Evolutionary conservation across 2,797 vertebrate species (phyloP).

Genomic region (Adelosebastes latens): DNA sequence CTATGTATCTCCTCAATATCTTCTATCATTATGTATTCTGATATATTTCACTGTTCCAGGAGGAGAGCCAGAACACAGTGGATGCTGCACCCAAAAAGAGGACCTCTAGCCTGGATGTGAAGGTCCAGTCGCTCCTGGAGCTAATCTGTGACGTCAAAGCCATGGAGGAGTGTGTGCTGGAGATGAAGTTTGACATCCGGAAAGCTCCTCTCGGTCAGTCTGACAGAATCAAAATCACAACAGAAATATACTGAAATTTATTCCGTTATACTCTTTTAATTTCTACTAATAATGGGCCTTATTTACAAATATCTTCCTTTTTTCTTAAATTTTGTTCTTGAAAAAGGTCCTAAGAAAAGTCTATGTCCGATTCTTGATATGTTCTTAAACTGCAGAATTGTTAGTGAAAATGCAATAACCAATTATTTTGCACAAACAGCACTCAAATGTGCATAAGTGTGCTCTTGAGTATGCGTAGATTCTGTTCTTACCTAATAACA

Average conservation of each 20-base stretch:
- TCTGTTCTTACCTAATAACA: too few species aligned
- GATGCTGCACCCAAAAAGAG: constrained; percentile 54
- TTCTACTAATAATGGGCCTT: neutral
- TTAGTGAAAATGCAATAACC: too few species aligned
- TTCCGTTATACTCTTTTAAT: neutral
- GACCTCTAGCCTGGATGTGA: constrained; percentile 80
- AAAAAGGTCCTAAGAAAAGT: too few species aligned
- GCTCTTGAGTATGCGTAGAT: too few species aligned
- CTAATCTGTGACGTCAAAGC: constrained; percentile 90
- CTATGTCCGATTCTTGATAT: too few species aligned
- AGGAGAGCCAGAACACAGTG: constrained; percentile 42
- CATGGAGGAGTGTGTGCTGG: constrained; percentile 93
- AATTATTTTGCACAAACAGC: too few species aligned
- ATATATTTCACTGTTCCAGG: constrained; percentile 60
- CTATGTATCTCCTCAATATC: neutral
- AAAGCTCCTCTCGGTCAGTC: constrained; percentile 91
- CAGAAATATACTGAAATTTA: neutral
- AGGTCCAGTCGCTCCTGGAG: constrained; percentile 86
- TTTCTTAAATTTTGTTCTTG: too few species aligned
- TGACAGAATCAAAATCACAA: neutral
- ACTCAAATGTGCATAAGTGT: too few species aligned
- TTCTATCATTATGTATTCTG: neutral
- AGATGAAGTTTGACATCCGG: constrained; percentile 93
- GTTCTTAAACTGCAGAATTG: too few species aligned
- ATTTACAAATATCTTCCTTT: too few species aligned